phyloP scores from a whole-genome alignment of 2,113 vertebrate species.

The Crotophaga sulcirostris region DNA sequence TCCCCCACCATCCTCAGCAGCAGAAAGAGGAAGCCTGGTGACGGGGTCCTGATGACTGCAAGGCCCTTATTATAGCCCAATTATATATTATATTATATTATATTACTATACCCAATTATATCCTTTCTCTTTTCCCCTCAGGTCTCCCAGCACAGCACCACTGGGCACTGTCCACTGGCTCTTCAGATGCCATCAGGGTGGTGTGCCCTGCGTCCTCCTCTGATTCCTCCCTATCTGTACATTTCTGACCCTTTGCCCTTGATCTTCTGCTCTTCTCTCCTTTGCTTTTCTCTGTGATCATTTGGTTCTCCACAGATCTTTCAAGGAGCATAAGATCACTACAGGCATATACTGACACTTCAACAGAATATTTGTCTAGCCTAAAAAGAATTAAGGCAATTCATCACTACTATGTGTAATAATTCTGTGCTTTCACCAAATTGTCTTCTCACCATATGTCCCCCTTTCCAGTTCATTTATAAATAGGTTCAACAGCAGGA shows the following conservation, averaged over 20 bases:
- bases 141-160: background rate
- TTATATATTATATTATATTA: too few species aligned
- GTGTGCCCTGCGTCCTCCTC: background rate
- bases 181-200: background rate
- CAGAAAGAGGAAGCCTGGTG: slow-evolving; percentile 46
- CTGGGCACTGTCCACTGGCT: background rate
- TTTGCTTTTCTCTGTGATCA: background rate
- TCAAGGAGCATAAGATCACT: background rate
- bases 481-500: background rate
- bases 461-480: background rate
- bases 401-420: background rate
- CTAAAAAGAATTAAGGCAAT: background rate
- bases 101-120: too few species aligned
- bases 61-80: too few species aligned
- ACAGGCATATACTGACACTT: background rate
- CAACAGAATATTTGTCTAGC: background rate
- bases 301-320: background rate
- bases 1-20: background rate
- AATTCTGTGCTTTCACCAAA: background rate
- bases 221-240: background rate
- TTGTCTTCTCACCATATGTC: background rate
- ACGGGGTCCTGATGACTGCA: rapidly evolving
- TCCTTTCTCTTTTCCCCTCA: background rate
- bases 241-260: background rate
- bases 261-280: background rate